A percentile compares a stretch with the other conserved stretches of the same genome.
These are phyloP conservation scores for Mellilla xanthometata DNA, from an alignment of 2,888 invertebrate genomes.

Conservation along the genomic window DNA sequence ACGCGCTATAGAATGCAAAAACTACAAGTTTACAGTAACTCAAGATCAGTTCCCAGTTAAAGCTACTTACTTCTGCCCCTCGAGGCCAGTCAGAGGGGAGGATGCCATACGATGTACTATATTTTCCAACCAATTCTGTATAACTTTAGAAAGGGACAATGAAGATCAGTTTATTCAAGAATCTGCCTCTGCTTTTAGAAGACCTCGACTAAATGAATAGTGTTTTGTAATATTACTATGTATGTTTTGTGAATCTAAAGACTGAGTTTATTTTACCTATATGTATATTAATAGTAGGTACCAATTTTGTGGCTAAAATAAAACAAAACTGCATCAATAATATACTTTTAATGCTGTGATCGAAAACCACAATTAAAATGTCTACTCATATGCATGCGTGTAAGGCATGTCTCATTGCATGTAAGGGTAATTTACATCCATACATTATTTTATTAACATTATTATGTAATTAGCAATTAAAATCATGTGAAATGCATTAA, in stretches of 20 bases:
- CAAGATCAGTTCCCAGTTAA: conserved; percentile 53
- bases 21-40: conserved; percentile 68
- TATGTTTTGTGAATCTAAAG: conserved; percentile 1
- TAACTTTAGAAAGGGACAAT: conserved; percentile 62
- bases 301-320: too few relatives aligned
- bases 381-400: too few relatives aligned
- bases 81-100: conserved; percentile 57
- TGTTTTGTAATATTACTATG: background rate
- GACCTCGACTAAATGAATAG: conserved; percentile 43
- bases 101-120: conserved; percentile 60
- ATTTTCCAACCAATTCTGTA: conserved; percentile 71
- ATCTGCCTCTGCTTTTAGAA: conserved; percentile 51
- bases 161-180: conserved; percentile 61
- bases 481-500: too few relatives aligned
- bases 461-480: too few relatives aligned
- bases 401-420: too few relatives aligned
- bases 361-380: too few relatives aligned
- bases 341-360: background rate
- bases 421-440: too few relatives aligned
- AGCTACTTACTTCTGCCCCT: conserved; percentile 69
- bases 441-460: too few relatives aligned
- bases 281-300: too few relatives aligned
- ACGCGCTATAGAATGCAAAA: conserved; percentile 63
- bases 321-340: background rate
- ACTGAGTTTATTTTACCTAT: conserved; percentile 14